Percentiles rank a stretch among this genome's conserved stretches.
Evolutionary conservation across 2,888 invertebrate genomes (phyloP).

Genomic region (Pogonocherus hispidulus): DNA sequence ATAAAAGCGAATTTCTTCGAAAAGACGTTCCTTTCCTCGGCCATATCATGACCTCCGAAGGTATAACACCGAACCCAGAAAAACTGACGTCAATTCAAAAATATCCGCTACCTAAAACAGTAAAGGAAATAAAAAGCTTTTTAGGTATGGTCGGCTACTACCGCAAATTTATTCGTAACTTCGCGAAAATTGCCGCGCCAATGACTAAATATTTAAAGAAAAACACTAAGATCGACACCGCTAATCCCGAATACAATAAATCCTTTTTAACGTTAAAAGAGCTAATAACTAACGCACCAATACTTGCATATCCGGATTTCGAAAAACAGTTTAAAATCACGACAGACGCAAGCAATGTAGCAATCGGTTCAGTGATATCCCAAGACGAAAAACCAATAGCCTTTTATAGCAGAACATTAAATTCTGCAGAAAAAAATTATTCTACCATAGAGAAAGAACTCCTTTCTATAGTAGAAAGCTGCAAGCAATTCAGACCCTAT

Average conservation of each 20-base stretch:
- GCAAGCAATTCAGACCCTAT: no score
- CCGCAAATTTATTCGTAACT: background rate
- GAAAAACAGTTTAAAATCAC: background rate
- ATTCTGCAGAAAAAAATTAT: background rate
- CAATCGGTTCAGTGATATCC: background rate
- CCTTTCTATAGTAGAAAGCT: no score
- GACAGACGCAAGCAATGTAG: constrained; percentile 1
- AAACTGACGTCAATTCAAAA: constrained; percentile 37
- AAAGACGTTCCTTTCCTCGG: constrained; percentile 39
- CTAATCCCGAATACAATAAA: no score
- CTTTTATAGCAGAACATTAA: background rate
- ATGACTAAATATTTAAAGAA: no score
- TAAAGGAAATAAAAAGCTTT: constrained; percentile 21
- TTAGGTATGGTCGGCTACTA: constrained; percentile 17
- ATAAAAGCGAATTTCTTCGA: no score
- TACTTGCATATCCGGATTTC: background rate
- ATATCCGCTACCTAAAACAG: constrained; percentile 42
- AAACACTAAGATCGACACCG: no score
- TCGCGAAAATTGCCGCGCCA: background rate
- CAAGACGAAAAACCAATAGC: background rate
- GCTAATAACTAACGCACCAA: background rate
- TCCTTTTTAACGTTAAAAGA: no score
- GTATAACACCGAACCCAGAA: constrained; percentile 40
- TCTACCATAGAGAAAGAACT: background rate
- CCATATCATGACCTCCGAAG: constrained; percentile 34